Evolutionary conservation across 2,888 invertebrate species (phyloP).

Genomic region (Antheraea yamamai): DNA sequence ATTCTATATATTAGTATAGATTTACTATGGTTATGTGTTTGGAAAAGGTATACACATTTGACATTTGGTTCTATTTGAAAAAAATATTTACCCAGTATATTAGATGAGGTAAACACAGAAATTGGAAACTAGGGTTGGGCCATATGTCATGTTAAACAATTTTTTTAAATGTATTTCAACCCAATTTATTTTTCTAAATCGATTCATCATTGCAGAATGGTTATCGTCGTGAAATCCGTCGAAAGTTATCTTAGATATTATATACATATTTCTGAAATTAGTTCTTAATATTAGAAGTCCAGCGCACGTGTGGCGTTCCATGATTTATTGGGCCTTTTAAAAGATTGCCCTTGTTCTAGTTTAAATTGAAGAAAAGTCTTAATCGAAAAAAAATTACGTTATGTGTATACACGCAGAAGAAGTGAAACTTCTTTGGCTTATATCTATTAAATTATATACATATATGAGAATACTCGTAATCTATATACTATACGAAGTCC

Average conservation of each 20-base stretch:
- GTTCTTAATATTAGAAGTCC: too few relatives aligned
- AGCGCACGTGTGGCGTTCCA: too few relatives aligned
- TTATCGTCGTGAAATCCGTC: not conserved
- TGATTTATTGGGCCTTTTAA: not conserved
- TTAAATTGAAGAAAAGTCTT: not conserved
- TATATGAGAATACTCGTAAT: too few relatives aligned
- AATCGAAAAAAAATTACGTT: not conserved
- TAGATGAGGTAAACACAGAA: not conserved
- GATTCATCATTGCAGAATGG: not conserved
- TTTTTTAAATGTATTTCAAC: not conserved
- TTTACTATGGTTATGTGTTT: too few relatives aligned
- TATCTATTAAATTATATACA: too few relatives aligned
- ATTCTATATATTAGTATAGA: too few relatives aligned
- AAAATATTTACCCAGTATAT: not conserved
- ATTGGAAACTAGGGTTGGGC: not conserved
- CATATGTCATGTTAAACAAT: not conserved
- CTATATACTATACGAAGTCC: too few relatives aligned
- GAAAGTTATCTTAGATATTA: not conserved
- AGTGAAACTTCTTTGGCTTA: too few relatives aligned
- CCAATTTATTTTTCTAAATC: not conserved
- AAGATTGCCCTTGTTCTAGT: not conserved
- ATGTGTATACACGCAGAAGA: too few relatives aligned
- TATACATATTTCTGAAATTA: too few relatives aligned
- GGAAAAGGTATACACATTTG: not conserved
- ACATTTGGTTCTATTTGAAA: not conserved